phyloP scores from a whole-genome alignment of 1,140 invertebrate genomes.

The Drosophila seguyi region DNA sequence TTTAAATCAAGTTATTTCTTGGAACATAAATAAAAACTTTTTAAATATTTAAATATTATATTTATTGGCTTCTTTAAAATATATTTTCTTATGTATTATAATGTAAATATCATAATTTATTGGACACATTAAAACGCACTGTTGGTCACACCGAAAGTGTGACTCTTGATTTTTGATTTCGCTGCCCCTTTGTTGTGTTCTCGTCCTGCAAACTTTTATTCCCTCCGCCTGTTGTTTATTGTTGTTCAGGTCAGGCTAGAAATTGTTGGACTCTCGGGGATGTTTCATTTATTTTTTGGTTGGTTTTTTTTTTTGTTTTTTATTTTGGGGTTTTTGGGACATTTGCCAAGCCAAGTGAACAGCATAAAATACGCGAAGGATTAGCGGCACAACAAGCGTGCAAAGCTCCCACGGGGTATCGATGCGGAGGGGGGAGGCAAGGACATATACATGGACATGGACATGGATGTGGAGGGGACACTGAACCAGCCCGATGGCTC shows the following conservation, averaged over 20 bases:
- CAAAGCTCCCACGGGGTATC: constrained; percentile 15
- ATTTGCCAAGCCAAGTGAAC: constrained; percentile 63
- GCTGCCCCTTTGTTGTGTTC: not conserved
- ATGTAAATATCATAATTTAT: not conserved
- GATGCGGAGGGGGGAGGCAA: too few species aligned
- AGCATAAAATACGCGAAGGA: constrained; percentile 77
- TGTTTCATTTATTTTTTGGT: constrained; percentile 38
- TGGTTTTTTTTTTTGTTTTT: constrained; percentile 26
- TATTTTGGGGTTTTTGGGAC: constrained; percentile 46
- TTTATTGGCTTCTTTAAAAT: not conserved
- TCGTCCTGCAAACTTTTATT: constrained; percentile 14
- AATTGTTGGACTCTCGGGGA: constrained; percentile 46
- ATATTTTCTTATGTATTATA: too few species aligned
- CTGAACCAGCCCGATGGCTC: too few species aligned
- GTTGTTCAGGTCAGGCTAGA: constrained; percentile 56
- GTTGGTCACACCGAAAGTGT: not conserved
- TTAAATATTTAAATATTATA: not conserved
- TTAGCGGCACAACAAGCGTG: constrained; percentile 72
- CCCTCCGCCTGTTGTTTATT: constrained; percentile 30
- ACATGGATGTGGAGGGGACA: too few species aligned
- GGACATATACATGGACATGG: too few species aligned
- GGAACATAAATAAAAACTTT: not conserved
- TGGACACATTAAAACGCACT: not conserved
- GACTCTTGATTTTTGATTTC: constrained; percentile 9
- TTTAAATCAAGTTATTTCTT: not conserved